Evolutionary conservation across 2,113 vertebrate species (phyloP).

Genomic region (Labeo rohita): DNA sequence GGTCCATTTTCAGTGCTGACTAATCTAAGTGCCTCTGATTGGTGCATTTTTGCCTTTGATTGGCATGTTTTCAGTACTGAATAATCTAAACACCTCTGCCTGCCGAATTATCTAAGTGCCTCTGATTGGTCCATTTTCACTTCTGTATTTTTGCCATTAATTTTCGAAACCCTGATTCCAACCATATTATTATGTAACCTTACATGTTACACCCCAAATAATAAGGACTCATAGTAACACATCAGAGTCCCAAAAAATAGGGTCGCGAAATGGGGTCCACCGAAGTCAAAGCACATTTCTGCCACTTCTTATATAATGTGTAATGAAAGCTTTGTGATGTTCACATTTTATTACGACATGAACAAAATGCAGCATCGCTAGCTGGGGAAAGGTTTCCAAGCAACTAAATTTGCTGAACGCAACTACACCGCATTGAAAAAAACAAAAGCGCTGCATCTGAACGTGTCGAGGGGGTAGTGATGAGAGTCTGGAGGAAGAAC

Average conservation of each 20-base stretch:
- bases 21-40: no score
- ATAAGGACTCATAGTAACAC: neutral
- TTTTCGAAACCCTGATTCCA: no score
- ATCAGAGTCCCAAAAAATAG: neutral
- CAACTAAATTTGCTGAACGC: constrained; percentile 1
- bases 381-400: neutral
- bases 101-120: no score
- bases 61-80: no score
- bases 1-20: no score
- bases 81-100: no score
- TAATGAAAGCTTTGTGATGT: neutral
- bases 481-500: constrained; percentile 16
- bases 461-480: constrained; percentile 10
- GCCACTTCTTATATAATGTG: neutral
- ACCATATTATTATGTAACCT: neutral
- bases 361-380: neutral
- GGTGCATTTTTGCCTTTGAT: no score
- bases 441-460: neutral
- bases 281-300: neutral
- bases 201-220: neutral
- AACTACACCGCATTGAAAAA: neutral
- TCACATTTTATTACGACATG: neutral
- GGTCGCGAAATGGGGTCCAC: neutral
- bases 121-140: no score
- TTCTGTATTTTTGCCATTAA: no score